Evolutionary conservation across 2,797 vertebrate genomes (phyloP), one percentile per base, ranked within the genome.

Genomic region (Mus minutoides): DNA sequence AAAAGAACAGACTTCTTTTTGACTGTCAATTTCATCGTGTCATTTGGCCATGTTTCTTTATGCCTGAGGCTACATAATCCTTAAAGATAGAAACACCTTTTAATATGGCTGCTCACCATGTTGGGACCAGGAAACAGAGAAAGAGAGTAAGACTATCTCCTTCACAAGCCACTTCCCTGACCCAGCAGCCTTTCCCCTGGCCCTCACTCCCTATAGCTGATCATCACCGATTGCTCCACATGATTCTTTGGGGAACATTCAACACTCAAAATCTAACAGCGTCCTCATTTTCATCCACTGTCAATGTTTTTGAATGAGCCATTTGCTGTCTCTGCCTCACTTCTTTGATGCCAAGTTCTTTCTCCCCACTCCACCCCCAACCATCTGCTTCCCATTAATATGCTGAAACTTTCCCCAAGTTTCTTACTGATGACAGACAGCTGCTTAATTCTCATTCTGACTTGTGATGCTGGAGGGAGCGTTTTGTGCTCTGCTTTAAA

Each of bases 341-440:
- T 91, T 56, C 60, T 56, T 96, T 73, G 52, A 77, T 77, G 64
- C 84, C 73, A 94, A 37, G 12, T 60, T 62, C 92, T 40, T 84
- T 69, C 12, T 91, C 40, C 93, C 75, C 79, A 71, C 58, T 94
- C 78, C 75, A 58, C 46, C 40, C 37, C 14, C 60, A 3, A 89
- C 90, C 92, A 88, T 92, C 93, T 96, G 93, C 52, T 22, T 92
- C 11, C 52, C 88, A 85, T 95, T 92, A 43, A 90, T 94, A 67
- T 96, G 49, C 52, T 76, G 69, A 67, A 85, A 90, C 26, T 79
- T 43, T 91, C 77, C 76, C 34, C 14, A 71, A 52, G 34, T 90
- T 94, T 94, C 60, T 93, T 75, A 90, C 17, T 83, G 87, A 83
- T 69, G 88, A 79, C 14, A 91, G 85, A 40, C 6, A 67, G 49